phyloP scores from a whole-genome alignment of 2,113 vertebrate species.

The Menidia beryllina region DNA sequence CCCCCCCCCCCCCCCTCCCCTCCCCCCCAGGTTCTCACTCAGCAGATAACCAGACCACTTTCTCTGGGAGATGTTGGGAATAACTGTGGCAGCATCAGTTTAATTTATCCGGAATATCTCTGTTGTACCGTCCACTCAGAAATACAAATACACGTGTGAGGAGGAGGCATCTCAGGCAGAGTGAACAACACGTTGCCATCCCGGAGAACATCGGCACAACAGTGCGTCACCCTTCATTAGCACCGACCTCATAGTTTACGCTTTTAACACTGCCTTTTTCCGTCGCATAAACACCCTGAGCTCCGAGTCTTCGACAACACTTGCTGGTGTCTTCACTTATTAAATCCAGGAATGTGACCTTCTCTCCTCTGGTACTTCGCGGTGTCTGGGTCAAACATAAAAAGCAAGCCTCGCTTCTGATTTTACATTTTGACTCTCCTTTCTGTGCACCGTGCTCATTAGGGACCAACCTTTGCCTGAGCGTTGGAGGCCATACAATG shows the following conservation, averaged over 20 bases:
- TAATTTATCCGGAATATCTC: constrained; percentile 8
- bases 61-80: constrained; percentile 24
- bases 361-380: constrained; percentile 21
- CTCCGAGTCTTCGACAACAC: constrained; percentile 6
- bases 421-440: constrained; percentile 35
- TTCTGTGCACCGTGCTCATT: constrained; percentile 46
- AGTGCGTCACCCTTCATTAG: constrained; percentile 26
- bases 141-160: constrained; percentile 12
- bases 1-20: neutral
- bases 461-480: constrained; percentile 53
- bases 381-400: constrained; percentile 24
- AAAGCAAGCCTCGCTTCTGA: constrained; percentile 24
- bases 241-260: constrained; percentile 27
- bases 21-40: constrained; percentile 11
- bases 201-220: constrained; percentile 7
- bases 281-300: neutral
- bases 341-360: constrained; percentile 34
- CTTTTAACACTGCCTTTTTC: constrained; percentile 32
- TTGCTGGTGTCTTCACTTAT: constrained; percentile 25
- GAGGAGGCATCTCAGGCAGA: constrained; percentile 3
- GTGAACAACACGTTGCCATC: neutral
- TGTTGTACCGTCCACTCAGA: neutral
- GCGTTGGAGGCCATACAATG: constrained; percentile 51
- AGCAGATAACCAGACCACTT: constrained; percentile 30
- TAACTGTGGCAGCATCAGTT: constrained; percentile 19